A percentile compares a stretch with the other conserved stretches of the same genome.
Conservation (phyloP, 2,113 vertebrate genomes). For the Laterallus jamaicensis region DNA sequence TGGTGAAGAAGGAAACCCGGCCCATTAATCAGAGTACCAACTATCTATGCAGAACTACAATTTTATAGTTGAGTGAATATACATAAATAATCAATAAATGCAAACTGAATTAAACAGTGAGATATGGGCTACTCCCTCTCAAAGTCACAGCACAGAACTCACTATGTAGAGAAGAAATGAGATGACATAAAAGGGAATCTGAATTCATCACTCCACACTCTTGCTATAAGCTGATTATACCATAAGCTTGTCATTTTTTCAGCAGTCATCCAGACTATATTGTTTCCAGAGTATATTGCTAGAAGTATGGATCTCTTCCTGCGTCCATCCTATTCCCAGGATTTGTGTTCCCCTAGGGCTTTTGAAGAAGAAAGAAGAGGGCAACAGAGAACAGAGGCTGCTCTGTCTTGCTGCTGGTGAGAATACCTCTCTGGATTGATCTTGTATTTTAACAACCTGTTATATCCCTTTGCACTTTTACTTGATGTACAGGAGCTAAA, state of each 20-base stretch:
- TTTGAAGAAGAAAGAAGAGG: constrained; percentile 4
- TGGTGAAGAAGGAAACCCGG: neutral
- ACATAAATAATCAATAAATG: neutral
- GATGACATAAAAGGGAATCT: neutral
- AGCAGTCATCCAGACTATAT: neutral
- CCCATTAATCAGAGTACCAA: neutral
- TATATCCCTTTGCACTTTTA: neutral
- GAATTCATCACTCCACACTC: neutral
- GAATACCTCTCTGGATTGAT: neutral
- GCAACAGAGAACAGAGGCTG: neutral
- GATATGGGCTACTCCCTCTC: neutral
- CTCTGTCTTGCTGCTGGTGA: neutral
- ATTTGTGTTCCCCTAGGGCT: neutral
- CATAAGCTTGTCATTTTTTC: neutral
- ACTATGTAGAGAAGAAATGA: neutral
- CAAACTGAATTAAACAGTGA: neutral
- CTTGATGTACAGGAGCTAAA: neutral
- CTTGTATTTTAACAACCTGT: constrained; percentile 6
- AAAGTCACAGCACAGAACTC: neutral
- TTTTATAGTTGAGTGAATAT: neutral
- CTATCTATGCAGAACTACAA: neutral
- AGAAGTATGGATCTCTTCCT: neutral
- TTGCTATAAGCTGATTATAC: neutral
- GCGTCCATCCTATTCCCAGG: neutral
- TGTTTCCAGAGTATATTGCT: neutral